Conservation (phyloP, 2,797 vertebrate species). For the Octomys mimax region DNA sequence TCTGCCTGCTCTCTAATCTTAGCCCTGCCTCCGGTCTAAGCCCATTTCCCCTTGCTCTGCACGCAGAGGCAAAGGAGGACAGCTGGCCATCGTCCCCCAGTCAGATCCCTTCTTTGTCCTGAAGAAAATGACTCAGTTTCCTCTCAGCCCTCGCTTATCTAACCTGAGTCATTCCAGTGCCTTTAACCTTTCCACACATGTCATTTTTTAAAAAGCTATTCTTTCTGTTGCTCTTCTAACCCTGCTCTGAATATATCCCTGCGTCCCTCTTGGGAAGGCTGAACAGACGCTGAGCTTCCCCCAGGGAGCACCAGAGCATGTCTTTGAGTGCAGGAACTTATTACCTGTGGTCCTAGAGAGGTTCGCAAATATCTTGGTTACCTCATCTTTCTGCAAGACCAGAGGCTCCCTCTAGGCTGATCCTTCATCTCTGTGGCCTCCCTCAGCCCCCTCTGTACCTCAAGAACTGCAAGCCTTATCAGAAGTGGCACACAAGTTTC, state of each 20-base stretch:
- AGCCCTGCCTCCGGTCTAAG: conserved; percentile 83
- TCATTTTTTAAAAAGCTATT: conserved; percentile 43
- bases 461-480: conserved; percentile 17
- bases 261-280: conserved; percentile 19
- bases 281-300: neutral
- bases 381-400: neutral
- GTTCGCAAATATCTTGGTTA: neutral
- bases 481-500: conserved; percentile 19
- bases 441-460: conserved; percentile 17
- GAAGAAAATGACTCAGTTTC: conserved; percentile 73
- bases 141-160: conserved; percentile 66
- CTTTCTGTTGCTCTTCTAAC: conserved; percentile 59
- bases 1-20: conserved; percentile 85
- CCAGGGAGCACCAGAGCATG: neutral
- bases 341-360: neutral
- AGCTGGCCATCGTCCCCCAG: conserved; percentile 78
- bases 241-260: conserved; percentile 44
- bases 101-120: conserved; percentile 66
- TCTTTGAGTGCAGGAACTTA: neutral
- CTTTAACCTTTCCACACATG: conserved; percentile 71
- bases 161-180: conserved; percentile 72
- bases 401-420: neutral
- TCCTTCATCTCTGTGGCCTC: neutral
- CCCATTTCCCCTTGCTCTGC: conserved; percentile 78
- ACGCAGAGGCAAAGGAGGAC: conserved; percentile 75